Base-by-base conservation (phyloP, 92 coral and sea anemone species). In the Epizoanthus fatuus region DNA sequence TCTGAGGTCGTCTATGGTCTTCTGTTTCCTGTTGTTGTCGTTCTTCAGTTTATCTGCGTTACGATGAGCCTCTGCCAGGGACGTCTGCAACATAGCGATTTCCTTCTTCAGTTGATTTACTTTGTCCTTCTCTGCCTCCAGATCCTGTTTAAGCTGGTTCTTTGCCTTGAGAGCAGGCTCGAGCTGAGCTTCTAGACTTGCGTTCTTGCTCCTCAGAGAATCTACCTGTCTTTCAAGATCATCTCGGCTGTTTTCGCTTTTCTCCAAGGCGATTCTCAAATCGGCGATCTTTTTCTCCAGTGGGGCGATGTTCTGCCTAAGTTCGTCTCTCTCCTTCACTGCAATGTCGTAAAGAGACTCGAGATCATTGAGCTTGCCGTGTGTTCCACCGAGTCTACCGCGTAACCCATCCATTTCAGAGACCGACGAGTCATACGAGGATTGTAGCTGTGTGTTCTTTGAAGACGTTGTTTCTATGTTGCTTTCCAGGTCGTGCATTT, bases 381-480 rank as follows among this genome's bases (percentile, higher is more conserved):
- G 91, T 52, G 94, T 86, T 0, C 93, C 95, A 56, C 97, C 98
- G 12, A 97, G 90, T 69, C 86, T 87, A 40, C 88, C 86, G 16
- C 92, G 95, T 37, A 96, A 93, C 7, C 98, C 98, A 58, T 97
- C 99, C 42, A 97, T 92, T 77, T 97, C 99, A 63, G 94, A 91
- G 42, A 93, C 45, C 65, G 98, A 83, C 47, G 96, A 86, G 81
- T 93, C 95, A 51, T 93, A 93, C 2, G 98, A 85, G 20, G 92
- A 90, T 65, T 95, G 94, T 13, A 97, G 91, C 74, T 95, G 95
- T 38, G 83, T 74, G 79, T 90, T 80, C 75, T 86, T 86, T 52
- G 92, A 86, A 68, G 84, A 89, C 71, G 95, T 79, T 39, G 86
- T 74, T 89, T 95, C 94, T 70, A 93, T 72, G 74, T 95, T 95